Evolutionary conservation across 2,888 invertebrate species (phyloP).

Genomic region (Drosophila hawaiiensis): DNA sequence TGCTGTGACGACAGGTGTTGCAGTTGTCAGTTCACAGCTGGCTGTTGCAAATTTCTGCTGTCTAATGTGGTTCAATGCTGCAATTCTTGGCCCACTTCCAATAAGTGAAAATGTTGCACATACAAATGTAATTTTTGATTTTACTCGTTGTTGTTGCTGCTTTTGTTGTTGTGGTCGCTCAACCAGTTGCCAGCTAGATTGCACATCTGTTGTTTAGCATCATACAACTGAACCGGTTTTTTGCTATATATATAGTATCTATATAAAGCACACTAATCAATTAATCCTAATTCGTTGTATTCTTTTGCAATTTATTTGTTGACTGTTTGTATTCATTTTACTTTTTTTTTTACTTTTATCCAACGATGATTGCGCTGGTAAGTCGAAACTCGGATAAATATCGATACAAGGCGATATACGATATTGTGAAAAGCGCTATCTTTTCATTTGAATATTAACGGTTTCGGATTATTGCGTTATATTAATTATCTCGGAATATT

Average conservation of each 20-base stretch:
- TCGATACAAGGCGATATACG: conserved; percentile 24
- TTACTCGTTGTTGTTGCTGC: not conserved
- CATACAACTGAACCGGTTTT: conserved; percentile 12
- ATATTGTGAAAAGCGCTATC: conserved; percentile 11
- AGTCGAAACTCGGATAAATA: conserved; percentile 19
- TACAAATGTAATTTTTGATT: conserved; percentile 8
- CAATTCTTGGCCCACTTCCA: conserved; percentile 61
- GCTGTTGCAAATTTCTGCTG: conserved; percentile 21
- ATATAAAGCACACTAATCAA: not conserved
- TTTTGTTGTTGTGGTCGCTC: conserved; percentile 20
- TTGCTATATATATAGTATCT: too few relatives aligned
- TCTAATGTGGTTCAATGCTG: conserved; percentile 63
- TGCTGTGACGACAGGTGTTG: conserved; percentile 35
- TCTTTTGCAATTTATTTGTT: conserved; percentile 18
- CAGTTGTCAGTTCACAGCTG: conserved; percentile 30
- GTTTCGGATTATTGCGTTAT: not conserved
- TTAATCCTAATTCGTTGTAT: conserved; percentile 3
- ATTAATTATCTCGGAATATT: too few relatives aligned
- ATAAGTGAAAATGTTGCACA: conserved; percentile 30
- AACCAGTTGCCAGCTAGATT: conserved; percentile 25
- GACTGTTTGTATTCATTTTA: conserved; percentile 6
- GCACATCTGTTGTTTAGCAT: conserved; percentile 41
- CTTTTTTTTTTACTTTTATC: conserved; percentile 10
- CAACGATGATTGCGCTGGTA: conserved; percentile 2
- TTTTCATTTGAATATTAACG: conserved; percentile 26